These are phyloP conservation scores for Strigamia transsilvanica DNA, from an alignment of 2,888 invertebrate species.

Conservation along the genomic window DNA sequence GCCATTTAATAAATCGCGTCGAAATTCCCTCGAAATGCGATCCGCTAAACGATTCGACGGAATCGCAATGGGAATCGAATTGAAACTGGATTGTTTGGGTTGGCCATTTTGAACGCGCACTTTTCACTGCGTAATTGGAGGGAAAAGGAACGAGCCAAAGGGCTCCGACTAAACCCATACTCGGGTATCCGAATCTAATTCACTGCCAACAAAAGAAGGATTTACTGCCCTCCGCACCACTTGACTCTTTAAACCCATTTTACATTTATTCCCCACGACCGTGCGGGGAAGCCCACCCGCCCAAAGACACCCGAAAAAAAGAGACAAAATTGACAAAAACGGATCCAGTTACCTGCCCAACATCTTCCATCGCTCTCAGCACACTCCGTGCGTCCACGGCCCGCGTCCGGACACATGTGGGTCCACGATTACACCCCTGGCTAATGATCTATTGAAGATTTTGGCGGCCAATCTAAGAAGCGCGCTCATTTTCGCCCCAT, in stretches of 20 bases:
- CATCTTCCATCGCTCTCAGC: background rate
- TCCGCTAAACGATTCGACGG: background rate
- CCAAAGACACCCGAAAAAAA: background rate
- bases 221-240: conserved; percentile 42
- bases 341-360: background rate
- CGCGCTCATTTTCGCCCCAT: conserved; percentile 15
- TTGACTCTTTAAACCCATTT: conserved; percentile 44
- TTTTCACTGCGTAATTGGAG: conserved; percentile 19
- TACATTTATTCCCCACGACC: conserved; percentile 30
- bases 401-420: background rate
- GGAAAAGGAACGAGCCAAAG: background rate
- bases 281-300: background rate
- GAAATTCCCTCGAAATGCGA: background rate
- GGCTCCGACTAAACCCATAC: conserved; percentile 1
- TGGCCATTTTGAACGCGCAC: conserved; percentile 10
- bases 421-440: background rate
- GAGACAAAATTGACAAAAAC: background rate
- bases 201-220: conserved; percentile 22
- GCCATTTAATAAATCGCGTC: background rate
- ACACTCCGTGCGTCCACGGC: background rate
- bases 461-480: background rate
- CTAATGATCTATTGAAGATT: conserved; percentile 17
- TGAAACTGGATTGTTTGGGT: background rate
- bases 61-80: background rate
- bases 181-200: conserved; percentile 39